Conservation (phyloP, 2,113 vertebrate species). For the Indri indri region DNA sequence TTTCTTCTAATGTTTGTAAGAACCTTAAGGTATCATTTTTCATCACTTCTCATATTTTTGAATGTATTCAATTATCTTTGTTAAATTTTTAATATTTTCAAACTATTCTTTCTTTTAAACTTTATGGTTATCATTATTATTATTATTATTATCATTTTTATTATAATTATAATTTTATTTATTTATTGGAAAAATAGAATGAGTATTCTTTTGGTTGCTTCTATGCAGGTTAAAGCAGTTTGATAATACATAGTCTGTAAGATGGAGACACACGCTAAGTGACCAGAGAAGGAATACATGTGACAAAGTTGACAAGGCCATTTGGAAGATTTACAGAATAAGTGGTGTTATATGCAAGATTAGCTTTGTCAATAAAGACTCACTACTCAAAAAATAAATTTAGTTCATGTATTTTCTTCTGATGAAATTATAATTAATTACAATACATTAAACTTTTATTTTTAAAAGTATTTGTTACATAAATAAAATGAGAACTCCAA, state of each 20-base stretch:
- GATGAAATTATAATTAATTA: not conserved
- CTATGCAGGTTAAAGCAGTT: not conserved
- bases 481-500: not conserved
- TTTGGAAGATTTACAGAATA: not conserved
- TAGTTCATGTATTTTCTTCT: not conserved
- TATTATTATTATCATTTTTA: not conserved
- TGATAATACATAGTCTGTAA: not conserved
- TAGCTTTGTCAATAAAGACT: not conserved
- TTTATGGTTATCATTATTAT: not conserved
- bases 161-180: not conserved
- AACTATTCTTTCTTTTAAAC: not conserved
- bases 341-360: not conserved
- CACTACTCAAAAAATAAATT: not conserved
- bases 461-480: not conserved
- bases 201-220: not conserved
- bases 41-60: not conserved
- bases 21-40: not conserved
- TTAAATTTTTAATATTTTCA: not conserved
- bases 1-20: constrained; percentile 32
- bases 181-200: not conserved
- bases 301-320: not conserved
- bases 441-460: not conserved
- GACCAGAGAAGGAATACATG: too few relatives aligned
- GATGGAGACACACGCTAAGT: not conserved
- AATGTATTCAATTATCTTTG: not conserved